These are phyloP conservation scores for Dione juno DNA, from an alignment of 2,888 invertebrate species.

Conservation along the genomic window DNA sequence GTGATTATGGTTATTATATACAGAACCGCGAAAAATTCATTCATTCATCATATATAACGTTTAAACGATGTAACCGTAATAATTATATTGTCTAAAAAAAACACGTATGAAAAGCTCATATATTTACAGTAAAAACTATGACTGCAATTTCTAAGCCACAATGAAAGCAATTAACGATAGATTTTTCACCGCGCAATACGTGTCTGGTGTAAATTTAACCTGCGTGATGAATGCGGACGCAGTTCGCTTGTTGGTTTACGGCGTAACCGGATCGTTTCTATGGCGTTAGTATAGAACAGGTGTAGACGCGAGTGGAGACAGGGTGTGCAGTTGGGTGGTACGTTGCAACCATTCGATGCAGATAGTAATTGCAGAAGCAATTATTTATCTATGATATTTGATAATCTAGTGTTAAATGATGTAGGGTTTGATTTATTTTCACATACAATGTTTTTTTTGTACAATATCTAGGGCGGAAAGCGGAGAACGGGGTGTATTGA, in stretches of 20 bases:
- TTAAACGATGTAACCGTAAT: too few species aligned
- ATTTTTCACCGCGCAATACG: conserved; percentile 30
- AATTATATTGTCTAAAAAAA: too few species aligned
- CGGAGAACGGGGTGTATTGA: background rate
- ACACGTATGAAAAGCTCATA: background rate
- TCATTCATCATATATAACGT: too few species aligned
- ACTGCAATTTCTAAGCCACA: conserved; percentile 2
- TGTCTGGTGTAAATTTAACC: conserved; percentile 39
- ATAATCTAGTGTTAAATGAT: background rate
- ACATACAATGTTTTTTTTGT: background rate
- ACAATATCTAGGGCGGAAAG: too few species aligned
- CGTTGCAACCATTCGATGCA: conserved; percentile 6
- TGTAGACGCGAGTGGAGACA: conserved; percentile 20
- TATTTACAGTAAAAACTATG: background rate
- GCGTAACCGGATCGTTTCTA: conserved; percentile 32
- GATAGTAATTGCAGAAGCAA: conserved; percentile 6
- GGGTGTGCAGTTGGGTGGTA: conserved; percentile 17
- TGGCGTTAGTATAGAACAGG: conserved; percentile 33
- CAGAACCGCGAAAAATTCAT: background rate
- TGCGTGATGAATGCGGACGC: conserved; percentile 43
- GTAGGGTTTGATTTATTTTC: background rate
- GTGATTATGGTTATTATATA: background rate
- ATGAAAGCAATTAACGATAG: background rate
- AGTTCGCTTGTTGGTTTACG: conserved; percentile 38
- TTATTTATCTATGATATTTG: background rate